These are phyloP conservation scores for Athene noctua DNA, from an alignment of 2,113 vertebrate species.

Conservation along the genomic window DNA sequence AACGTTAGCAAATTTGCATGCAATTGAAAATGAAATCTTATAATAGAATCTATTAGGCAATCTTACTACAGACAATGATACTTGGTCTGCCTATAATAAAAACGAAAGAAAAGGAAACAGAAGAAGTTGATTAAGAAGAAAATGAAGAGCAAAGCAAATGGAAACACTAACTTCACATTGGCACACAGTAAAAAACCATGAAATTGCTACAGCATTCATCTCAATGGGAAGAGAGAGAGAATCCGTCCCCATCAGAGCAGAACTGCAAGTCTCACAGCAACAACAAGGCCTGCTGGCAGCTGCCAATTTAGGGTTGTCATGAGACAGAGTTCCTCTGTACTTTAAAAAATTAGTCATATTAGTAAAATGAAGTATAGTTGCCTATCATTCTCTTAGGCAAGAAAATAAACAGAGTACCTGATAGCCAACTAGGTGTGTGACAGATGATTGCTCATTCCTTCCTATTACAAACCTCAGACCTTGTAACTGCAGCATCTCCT, in stretches of 20 bases:
- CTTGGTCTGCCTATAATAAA: background rate
- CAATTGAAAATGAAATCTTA: background rate
- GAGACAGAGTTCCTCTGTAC: background rate
- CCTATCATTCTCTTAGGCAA: background rate
- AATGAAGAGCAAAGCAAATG: background rate
- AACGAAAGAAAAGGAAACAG: background rate
- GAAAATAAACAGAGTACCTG: background rate
- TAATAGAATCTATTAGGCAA: background rate
- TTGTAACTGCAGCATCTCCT: background rate
- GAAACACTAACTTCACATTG: background rate
- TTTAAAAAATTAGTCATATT: conserved; percentile 19
- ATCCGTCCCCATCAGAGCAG: background rate
- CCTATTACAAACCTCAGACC: background rate
- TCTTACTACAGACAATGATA: background rate
- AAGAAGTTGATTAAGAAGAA: background rate
- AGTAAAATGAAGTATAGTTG: background rate
- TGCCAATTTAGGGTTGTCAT: background rate
- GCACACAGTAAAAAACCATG: background rate
- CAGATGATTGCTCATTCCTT: background rate
- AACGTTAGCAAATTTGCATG: background rate
- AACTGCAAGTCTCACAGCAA: background rate
- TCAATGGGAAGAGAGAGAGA: background rate
- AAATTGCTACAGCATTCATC: background rate
- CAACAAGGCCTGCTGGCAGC: background rate
- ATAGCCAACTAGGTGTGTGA: background rate